Evolutionary conservation across 1,140 invertebrate genomes (phyloP).

Genomic region (Neoseiulus cucumeris): DNA sequence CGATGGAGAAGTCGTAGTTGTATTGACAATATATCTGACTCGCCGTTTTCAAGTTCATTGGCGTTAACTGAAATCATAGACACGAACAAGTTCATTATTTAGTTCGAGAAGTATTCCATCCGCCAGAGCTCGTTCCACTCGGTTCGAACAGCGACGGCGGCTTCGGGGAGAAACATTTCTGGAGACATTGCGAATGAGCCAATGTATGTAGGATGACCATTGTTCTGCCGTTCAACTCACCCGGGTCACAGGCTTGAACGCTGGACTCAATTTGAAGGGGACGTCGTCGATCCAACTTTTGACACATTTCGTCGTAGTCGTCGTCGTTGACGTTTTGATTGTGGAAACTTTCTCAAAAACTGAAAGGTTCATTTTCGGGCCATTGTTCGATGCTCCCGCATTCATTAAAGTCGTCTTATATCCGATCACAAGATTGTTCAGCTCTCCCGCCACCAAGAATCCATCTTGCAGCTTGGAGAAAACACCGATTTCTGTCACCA

Average conservation of each 20-base stretch:
- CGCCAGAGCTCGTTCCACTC: too few relatives aligned
- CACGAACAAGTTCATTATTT: not conserved
- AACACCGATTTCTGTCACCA: not conserved
- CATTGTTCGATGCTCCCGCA: not conserved
- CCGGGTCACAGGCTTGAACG: not conserved
- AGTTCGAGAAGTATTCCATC: not conserved
- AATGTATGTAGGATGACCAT: too few relatives aligned
- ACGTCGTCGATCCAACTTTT: constrained; percentile 2
- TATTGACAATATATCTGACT: constrained; percentile 1
- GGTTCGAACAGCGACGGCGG: too few relatives aligned
- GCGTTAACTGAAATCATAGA: not conserved
- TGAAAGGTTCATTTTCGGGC: too few relatives aligned
- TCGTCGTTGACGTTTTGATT: too few relatives aligned
- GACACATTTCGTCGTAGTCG: not conserved
- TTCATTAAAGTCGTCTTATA: not conserved
- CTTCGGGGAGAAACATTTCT: too few relatives aligned
- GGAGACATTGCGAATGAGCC: too few relatives aligned
- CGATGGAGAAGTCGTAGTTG: constrained; percentile 7
- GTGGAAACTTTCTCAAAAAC: too few relatives aligned
- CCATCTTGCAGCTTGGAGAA: not conserved
- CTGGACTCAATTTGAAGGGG: not conserved
- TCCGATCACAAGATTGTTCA: not conserved
- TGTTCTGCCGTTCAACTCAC: not conserved
- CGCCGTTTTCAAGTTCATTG: not conserved
- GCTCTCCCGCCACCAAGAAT: not conserved